phyloP scores from a whole-genome alignment of 1,140 invertebrate species.

The Cydia fagiglandana region DNA sequence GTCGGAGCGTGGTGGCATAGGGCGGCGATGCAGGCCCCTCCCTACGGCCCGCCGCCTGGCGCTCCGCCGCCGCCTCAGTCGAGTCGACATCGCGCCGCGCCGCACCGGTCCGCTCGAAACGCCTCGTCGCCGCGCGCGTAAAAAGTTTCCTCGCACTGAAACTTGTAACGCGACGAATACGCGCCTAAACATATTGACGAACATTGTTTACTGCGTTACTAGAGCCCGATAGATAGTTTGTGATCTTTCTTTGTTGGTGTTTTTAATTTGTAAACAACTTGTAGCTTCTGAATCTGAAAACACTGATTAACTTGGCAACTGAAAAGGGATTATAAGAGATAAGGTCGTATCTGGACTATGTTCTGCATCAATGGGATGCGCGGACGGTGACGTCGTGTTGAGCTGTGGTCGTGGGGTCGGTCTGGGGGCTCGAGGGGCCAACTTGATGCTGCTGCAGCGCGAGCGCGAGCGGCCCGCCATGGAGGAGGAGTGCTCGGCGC shows the following conservation, averaged over 20 bases:
- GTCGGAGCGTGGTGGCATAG: conserved; percentile 73
- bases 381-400: conserved; percentile 67
- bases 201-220: conserved; percentile 17
- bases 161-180: conserved; percentile 59
- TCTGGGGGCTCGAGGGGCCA: conserved; percentile 54
- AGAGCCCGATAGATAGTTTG: conserved; percentile 11
- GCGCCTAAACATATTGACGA: conserved; percentile 38
- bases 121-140: conserved; percentile 56
- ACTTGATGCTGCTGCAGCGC: conserved; percentile 77
- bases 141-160: conserved; percentile 72
- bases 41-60: conserved; percentile 61
- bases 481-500: conserved; percentile 81
- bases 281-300: neutral
- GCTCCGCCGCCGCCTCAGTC: conserved; percentile 66
- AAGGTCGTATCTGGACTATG: conserved; percentile 54
- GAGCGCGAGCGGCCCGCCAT: conserved; percentile 65
- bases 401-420: conserved; percentile 37
- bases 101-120: conserved; percentile 60
- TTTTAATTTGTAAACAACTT: conserved; percentile 23
- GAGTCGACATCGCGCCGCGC: conserved; percentile 63
- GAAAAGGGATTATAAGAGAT: neutral
- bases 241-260: conserved; percentile 12
- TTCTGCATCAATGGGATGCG: conserved; percentile 71
- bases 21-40: conserved; percentile 75
- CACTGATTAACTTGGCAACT: neutral